Evolutionary conservation across 2,797 vertebrate genomes (phyloP).

Genomic region (Brachyrhaphis roseni): DNA sequence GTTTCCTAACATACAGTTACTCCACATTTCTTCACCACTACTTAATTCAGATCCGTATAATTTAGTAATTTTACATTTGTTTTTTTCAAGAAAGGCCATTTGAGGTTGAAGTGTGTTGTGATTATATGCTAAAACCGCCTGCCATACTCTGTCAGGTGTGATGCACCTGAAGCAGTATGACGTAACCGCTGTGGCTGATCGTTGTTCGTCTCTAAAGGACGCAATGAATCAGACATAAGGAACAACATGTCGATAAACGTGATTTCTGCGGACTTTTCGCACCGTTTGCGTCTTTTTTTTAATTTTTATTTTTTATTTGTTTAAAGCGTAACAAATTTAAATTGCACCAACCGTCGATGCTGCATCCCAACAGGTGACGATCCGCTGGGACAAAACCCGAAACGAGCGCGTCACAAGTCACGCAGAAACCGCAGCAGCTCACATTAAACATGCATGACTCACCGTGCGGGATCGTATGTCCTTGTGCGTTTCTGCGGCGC

Average conservation of each 20-base stretch:
- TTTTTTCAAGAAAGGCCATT: background rate
- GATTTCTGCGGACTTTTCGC: background rate
- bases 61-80: background rate
- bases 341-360: background rate
- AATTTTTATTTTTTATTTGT: too few species aligned
- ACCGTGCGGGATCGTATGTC: slow-evolving; percentile 37
- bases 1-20: background rate
- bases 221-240: background rate
- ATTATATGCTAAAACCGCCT: background rate
- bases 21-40: background rate
- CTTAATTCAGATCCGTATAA: background rate
- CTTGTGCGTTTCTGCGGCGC: background rate
- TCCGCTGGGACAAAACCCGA: slow-evolving; percentile 9
- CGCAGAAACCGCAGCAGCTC: background rate
- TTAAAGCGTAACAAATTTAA: background rate
- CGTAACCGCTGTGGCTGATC: background rate
- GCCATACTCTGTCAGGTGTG: slow-evolving; percentile 2
- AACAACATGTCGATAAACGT: background rate
- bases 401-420: background rate
- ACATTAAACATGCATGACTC: slow-evolving; percentile 1
- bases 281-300: background rate
- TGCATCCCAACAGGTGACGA: slow-evolving; percentile 33
- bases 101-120: background rate
- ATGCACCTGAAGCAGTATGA: slow-evolving; percentile 11
- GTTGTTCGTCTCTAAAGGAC: background rate